These are phyloP conservation scores for Pseudopodoces humilis DNA, from an alignment of 2,113 vertebrate genomes.

Conservation along the genomic window DNA sequence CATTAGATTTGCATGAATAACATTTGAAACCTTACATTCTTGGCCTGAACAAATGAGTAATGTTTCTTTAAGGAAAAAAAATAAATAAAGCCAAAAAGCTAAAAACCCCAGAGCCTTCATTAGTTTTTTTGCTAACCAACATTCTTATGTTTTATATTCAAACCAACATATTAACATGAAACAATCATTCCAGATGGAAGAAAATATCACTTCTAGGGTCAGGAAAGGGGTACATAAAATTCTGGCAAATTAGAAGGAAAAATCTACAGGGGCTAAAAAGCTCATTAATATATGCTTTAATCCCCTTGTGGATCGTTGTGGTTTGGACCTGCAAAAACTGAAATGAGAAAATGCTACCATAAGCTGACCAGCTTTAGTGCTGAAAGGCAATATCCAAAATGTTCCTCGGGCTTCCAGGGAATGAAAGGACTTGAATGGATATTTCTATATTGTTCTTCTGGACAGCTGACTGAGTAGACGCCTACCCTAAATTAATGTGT, in stretches of 20 bases:
- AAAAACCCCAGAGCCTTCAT: slow-evolving; percentile 66
- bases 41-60: slow-evolving; percentile 36
- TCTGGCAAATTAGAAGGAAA: slow-evolving; percentile 67
- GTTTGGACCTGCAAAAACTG: slow-evolving; percentile 59
- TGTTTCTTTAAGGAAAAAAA: slow-evolving; percentile 55
- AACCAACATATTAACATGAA: slow-evolving; percentile 58
- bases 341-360: slow-evolving; percentile 66
- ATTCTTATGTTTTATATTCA: slow-evolving; percentile 64
- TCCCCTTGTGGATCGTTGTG: slow-evolving; percentile 46
- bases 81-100: slow-evolving; percentile 38
- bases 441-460: not conserved
- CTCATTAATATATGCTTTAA: slow-evolving; percentile 64
- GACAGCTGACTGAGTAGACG: not conserved
- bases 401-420: not conserved
- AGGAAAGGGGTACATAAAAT: slow-evolving; percentile 63
- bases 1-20: slow-evolving; percentile 36
- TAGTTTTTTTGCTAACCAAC: slow-evolving; percentile 64
- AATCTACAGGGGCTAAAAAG: slow-evolving; percentile 59
- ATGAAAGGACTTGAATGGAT: not conserved
- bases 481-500: not conserved
- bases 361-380: slow-evolving; percentile 57
- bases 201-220: slow-evolving; percentile 63
- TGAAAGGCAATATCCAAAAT: slow-evolving; percentile 50
- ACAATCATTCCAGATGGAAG: slow-evolving; percentile 67
- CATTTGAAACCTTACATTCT: slow-evolving; percentile 39